Evolutionary conservation across 2,797 vertebrate species (phyloP), one percentile per base, ranked within the genome.

Genomic region (Otolemur crassicaudatus): DNA sequence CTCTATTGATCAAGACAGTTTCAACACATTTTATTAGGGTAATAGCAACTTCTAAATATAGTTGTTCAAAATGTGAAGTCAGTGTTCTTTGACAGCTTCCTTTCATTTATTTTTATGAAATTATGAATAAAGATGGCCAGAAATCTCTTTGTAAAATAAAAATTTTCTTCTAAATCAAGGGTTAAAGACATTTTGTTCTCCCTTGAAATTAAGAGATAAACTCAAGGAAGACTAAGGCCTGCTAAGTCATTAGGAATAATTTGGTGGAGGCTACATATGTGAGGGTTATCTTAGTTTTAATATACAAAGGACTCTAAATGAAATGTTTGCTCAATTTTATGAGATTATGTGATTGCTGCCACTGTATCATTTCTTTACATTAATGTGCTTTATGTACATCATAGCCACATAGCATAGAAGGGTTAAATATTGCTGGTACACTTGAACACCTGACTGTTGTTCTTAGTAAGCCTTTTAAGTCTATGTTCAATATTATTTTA

Each of bases 141-240:
- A 84, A 46, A n/a, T 63, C 11, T 76, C 34, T 22, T 86, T 89
- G 67, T 73, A 53, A 63, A 81, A 34, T 67, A 19, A 4, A 87
- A 58, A 31, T 72, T 93, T 94, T 20, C 73, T 97, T 90, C 43
- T 87, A 27, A 80, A 40, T 77, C n/a, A 94, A 87, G 31, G 14
- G 29, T 56, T 56, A 49, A 76, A 34, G 3, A 16, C 6, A 34
- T 77, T 90, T 94, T 58, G 29, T 94, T 92, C 17, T 25, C 12
- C 20, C 19, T 34, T 34, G 63, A 34, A 70, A 83, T 3, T 25
- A 29, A 17, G 34, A 14, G 75, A 46, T n/a, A 49, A 86, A 53
- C 16, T 82, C 58, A 70, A 17, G 49, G 31, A 53, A 67, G 70
- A 46, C 40, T n/a, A 40, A 81, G 46, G 43, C 8, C 37, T 22